Conservation (phyloP, 2,113 vertebrate genomes). For the Grallaria varia region DNA sequence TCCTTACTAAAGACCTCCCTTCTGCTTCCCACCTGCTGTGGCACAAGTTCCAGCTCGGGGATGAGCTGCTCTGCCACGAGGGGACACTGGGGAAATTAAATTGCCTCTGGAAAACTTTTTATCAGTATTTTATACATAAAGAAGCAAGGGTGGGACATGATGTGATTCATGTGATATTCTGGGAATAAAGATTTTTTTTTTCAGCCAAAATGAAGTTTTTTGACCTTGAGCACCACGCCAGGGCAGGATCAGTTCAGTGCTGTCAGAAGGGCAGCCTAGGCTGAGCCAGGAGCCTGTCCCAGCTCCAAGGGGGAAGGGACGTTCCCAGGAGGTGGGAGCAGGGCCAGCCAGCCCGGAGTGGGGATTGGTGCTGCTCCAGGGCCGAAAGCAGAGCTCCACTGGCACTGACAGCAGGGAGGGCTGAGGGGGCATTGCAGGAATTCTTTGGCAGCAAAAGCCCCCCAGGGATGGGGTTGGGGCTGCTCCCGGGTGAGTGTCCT, state of each 20-base stretch:
- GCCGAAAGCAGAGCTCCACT: background rate
- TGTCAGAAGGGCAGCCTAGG: background rate
- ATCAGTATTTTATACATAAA: background rate
- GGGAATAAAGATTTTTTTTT: constrained; percentile 24
- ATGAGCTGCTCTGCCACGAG: background rate
- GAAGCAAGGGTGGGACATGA: background rate
- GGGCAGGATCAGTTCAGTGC: background rate
- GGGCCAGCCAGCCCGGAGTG: background rate
- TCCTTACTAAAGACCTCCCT: background rate
- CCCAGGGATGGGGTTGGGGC: background rate
- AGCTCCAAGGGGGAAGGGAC: background rate
- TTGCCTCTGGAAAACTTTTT: background rate
- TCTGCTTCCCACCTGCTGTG: background rate
- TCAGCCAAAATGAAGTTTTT: background rate
- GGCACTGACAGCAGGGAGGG: background rate
- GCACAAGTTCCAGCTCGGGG: background rate
- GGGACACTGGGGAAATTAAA: background rate
- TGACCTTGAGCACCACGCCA: background rate
- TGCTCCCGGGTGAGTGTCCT: too few relatives aligned
- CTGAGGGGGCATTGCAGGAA: too few relatives aligned
- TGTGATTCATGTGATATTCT: background rate
- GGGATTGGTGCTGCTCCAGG: background rate
- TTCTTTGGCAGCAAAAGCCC: background rate
- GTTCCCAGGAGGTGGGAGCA: background rate
- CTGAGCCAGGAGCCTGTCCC: background rate